These are phyloP conservation scores for Ptiloglossa arizonensis DNA, from an alignment of 1,140 invertebrate genomes.

Conservation along the genomic window DNA sequence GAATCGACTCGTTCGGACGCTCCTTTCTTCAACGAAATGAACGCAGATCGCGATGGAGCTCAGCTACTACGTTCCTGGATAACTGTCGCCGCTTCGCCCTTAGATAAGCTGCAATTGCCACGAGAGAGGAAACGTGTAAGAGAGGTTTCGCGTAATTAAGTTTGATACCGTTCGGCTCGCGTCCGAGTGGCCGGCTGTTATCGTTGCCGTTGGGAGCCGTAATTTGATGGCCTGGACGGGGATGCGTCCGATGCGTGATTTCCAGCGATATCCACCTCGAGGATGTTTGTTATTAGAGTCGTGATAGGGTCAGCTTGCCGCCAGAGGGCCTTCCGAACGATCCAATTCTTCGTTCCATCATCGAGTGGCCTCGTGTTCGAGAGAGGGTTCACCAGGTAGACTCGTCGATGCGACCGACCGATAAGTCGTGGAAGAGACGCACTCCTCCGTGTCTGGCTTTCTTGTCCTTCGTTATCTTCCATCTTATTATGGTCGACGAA, in stretches of 20 bases:
- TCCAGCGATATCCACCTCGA: not conserved
- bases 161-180: not conserved
- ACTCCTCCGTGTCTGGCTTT: too few species aligned
- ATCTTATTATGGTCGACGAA: too few species aligned
- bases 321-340: too few species aligned
- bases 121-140: constrained; percentile 17
- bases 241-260: constrained; percentile 27
- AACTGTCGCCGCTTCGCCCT: not conserved
- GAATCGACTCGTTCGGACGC: not conserved
- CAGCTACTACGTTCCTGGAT: constrained; percentile 20
- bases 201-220: not conserved
- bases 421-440: too few species aligned
- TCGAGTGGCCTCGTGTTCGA: too few species aligned
- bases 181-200: not conserved
- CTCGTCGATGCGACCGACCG: too few species aligned
- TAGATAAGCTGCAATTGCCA: constrained; percentile 33
- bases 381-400: too few species aligned
- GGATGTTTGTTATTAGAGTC: not conserved
- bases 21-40: not conserved
- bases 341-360: too few species aligned
- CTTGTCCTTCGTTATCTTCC: too few species aligned
- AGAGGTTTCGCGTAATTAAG: constrained; percentile 35
- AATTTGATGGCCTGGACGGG: constrained; percentile 29
- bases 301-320: too few species aligned
- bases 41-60: constrained; percentile 5